Base-by-base conservation (phyloP, 30 jellyfish, hydroid and myxozoan species). In the Aurelia coerulea region DNA sequence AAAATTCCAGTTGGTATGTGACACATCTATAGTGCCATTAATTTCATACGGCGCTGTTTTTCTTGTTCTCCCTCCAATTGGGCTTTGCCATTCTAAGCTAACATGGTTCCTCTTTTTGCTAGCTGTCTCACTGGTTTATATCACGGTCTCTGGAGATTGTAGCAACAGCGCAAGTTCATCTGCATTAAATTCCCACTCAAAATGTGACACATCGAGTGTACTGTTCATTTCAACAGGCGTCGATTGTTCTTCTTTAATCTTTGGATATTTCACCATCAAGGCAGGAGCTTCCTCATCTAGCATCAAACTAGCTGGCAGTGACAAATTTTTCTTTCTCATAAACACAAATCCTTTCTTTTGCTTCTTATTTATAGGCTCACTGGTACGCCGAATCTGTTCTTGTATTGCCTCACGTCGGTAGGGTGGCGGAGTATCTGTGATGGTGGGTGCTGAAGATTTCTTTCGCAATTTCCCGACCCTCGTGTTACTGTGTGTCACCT, bases 401-500 rank as follows among this genome's bases (percentile, higher is more conserved):
- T n/a, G 12, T 10, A 4, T 4, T 2, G 31, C 18, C 8, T 10
- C 41, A 46, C 46, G 54, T 10, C 93, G 76, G 18, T 14, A 29
- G 14, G 75, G 17, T 15, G 88, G 87, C 3, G 93, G 93, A 2
- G 93, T 84, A 49, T 84, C 93, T 19, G 92, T 83, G 16, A 49
- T 46, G 39, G 62, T 60, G 16, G 68, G 34, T 23, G 31, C 74
- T 2, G 6, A 49, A 3, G 60, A 42, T 52, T 71, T 83, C 67
- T 29, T 63, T 8, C 72, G 86, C 19, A 68, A 6, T 50, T 4
- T 49, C 1, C 16, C 78, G 11, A 60, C 32, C 73, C 64, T 71
- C 67, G 29, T n/a, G 35, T 56, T 62, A 8, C 0, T 60, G 70
- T 2, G 31, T n/a, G 35, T 10, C 13, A 60, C 70, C 35, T 60